Percentiles rank a stretch among this genome's conserved stretches.
These are phyloP conservation scores for Chelonia mydas DNA, from an alignment of 2,797 vertebrate species.

Conservation along the genomic window DNA sequence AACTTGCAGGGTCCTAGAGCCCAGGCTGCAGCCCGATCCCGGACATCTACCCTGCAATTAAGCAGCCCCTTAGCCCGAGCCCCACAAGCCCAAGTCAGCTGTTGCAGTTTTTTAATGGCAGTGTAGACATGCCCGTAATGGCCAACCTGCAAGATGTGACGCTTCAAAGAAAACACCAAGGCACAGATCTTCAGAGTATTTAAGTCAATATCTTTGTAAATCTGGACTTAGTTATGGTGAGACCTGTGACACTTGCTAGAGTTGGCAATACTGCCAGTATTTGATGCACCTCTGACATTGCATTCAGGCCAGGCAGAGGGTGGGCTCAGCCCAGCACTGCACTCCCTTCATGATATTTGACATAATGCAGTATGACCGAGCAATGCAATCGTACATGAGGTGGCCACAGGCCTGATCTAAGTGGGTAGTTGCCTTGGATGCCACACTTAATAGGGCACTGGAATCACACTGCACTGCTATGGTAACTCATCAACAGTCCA, in stretches of 20 bases:
- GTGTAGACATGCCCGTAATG: neutral
- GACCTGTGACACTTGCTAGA: neutral
- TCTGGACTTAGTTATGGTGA: neutral
- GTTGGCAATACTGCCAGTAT: too few species aligned
- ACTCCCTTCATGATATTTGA: neutral
- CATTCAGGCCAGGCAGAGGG: neutral
- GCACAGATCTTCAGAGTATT: neutral
- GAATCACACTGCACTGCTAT: rapidly evolving
- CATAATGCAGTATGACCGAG: neutral
- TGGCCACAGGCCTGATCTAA: neutral
- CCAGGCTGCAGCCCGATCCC: neutral
- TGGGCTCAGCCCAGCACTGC: neutral
- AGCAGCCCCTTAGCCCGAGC: neutral
- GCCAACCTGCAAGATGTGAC: neutral
- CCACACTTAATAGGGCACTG: neutral
- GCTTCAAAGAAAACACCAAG: too few species aligned
- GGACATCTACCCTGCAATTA: neutral
- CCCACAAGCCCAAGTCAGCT: neutral
- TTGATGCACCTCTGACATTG: neutral
- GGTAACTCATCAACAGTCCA: neutral
- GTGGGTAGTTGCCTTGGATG: neutral
- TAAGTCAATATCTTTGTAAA: neutral
- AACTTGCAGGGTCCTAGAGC: neutral
- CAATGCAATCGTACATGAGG: neutral
- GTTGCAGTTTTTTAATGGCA: neutral